Conservation (phyloP, 2,797 vertebrate species). For the Sebastes steindachneri region DNA sequence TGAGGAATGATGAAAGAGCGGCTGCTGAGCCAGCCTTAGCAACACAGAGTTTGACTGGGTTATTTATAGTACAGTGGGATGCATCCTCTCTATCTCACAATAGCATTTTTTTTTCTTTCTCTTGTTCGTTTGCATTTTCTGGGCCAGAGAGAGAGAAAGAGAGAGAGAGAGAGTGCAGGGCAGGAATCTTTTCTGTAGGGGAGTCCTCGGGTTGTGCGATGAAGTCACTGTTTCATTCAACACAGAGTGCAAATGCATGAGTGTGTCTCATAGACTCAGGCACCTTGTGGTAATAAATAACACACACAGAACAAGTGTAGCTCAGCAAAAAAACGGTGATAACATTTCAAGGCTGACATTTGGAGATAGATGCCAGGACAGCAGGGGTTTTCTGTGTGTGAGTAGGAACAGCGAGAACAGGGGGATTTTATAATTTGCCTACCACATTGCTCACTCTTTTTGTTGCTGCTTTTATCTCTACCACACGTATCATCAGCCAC, state of each 20-base stretch:
- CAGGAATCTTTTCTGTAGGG: conserved; percentile 60
- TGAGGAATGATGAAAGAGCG: conserved; percentile 69
- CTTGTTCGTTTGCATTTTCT: conserved; percentile 67
- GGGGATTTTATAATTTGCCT: neutral
- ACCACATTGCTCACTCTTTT: neutral
- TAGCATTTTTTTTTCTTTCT: conserved; percentile 42
- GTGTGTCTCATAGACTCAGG: conserved; percentile 1
- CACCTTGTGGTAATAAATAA: conserved; percentile 6
- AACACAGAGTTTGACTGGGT: conserved; percentile 82
- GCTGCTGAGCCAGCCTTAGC: conserved; percentile 84
- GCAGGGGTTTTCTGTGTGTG: neutral
- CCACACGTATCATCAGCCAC: neutral
- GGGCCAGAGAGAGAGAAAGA: conserved; percentile 38
- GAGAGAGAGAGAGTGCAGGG: conserved; percentile 41
- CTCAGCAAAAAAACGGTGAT: neutral
- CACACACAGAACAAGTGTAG: neutral
- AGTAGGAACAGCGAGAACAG: neutral
- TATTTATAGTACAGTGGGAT: conserved; percentile 85
- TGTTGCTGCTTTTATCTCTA: neutral
- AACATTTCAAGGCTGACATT: neutral
- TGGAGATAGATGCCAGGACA: neutral
- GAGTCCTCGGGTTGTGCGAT: conserved; percentile 63
- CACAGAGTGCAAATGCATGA: neutral
- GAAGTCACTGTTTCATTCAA: conserved; percentile 57
- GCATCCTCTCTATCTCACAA: conserved; percentile 71